phyloP scores from a whole-genome alignment of 2,113 vertebrate species.

The Sporophila hypoxantha region DNA sequence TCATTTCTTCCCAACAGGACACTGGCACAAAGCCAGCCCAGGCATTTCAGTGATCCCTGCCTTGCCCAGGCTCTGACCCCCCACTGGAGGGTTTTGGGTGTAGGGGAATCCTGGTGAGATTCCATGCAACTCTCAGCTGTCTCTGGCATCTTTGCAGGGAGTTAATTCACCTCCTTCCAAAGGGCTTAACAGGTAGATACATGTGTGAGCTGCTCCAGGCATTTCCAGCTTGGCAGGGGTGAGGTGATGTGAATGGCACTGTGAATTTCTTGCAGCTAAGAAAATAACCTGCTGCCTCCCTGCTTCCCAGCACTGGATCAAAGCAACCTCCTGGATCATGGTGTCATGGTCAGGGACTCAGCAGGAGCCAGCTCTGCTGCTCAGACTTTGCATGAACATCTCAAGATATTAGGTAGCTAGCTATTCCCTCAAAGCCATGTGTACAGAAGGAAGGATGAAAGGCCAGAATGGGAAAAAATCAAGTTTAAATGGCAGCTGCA shows the following conservation, averaged over 20 bases:
- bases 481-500: background rate
- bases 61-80: background rate
- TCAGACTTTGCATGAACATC: background rate
- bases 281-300: background rate
- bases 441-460: background rate
- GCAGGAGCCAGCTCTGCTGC: background rate
- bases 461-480: background rate
- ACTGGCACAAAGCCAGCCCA: background rate
- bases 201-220: background rate
- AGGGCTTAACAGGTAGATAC: background rate
- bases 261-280: background rate
- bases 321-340: background rate
- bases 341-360: background rate
- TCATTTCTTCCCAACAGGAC: background rate
- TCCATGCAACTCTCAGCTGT: background rate
- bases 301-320: background rate
- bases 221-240: background rate
- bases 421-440: background rate
- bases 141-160: background rate
- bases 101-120: background rate
- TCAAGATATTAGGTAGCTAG: background rate
- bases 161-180: background rate
- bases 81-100: rapidly evolving
- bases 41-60: background rate
- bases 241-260: background rate